phyloP scores from a whole-genome alignment of 2,888 invertebrate species.

The Aspidiotus rigidus region DNA sequence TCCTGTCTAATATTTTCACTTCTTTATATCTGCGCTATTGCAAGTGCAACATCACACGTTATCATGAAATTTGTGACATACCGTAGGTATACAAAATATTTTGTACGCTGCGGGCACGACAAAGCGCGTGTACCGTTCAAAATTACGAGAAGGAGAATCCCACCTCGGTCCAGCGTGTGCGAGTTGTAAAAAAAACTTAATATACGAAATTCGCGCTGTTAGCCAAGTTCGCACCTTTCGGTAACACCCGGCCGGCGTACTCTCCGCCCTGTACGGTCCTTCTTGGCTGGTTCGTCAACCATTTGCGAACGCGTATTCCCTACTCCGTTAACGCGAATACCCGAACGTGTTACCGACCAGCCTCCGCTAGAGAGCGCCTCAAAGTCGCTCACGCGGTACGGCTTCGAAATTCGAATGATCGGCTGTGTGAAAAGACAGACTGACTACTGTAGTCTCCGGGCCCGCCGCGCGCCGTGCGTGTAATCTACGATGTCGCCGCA shows the following conservation, averaged over 20 bases:
- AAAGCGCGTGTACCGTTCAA: not conserved
- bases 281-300: not conserved
- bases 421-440: not conserved
- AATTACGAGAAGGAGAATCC: not conserved
- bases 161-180: not conserved
- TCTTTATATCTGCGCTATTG: too few relatives aligned
- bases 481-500: slow-evolving; percentile 1
- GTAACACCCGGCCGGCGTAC: not conserved
- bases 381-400: not conserved
- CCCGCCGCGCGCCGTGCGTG: slow-evolving; percentile 4
- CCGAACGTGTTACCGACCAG: not conserved
- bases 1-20: too few relatives aligned
- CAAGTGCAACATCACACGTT: too few relatives aligned
- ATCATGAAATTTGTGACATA: too few relatives aligned
- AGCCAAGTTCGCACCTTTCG: not conserved
- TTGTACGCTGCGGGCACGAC: not conserved
- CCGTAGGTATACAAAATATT: too few relatives aligned
- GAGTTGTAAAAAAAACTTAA: not conserved
- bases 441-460: not conserved
- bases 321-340: not conserved
- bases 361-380: not conserved
- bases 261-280: not conserved
- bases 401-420: not conserved
- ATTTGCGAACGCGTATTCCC: not conserved
- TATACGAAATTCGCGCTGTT: not conserved